Conservation (phyloP, 1,140 invertebrate genomes). For the Bombus huntii region DNA sequence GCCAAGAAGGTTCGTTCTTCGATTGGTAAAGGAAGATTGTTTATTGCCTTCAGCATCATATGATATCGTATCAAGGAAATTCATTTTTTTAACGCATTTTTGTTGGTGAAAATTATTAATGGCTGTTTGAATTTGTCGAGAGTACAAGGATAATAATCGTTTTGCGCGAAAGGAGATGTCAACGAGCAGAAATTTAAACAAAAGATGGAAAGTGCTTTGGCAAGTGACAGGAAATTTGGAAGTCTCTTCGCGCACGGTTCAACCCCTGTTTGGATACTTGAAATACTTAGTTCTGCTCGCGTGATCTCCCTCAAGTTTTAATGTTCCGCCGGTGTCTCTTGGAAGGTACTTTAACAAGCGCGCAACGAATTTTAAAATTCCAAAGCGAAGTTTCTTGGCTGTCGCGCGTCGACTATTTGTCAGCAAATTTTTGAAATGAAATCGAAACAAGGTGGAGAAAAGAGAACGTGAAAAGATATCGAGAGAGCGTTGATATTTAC, state of each 20-base stretch:
- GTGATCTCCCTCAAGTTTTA: slow-evolving; percentile 30
- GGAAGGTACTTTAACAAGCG: slow-evolving; percentile 31
- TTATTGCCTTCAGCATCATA: not conserved
- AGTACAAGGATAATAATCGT: not conserved
- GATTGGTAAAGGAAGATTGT: not conserved
- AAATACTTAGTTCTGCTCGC: slow-evolving; percentile 53
- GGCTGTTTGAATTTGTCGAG: not conserved
- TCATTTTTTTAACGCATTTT: not conserved
- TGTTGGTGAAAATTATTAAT: too few relatives aligned
- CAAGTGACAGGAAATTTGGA: slow-evolving; percentile 24
- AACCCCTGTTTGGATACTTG: slow-evolving; percentile 38
- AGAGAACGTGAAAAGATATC: not conserved
- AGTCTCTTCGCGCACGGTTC: slow-evolving; percentile 3
- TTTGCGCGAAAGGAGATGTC: not conserved
- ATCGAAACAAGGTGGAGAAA: not conserved
- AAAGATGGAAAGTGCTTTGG: not conserved
- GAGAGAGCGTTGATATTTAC: not conserved
- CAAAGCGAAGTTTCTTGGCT: not conserved
- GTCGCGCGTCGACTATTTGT: not conserved
- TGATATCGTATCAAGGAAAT: not conserved
- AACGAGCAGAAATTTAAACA: not conserved
- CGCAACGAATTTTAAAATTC: not conserved
- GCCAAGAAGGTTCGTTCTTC: not conserved
- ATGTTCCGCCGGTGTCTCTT: slow-evolving; percentile 21
- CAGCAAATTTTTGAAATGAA: not conserved